phyloP scores from a whole-genome alignment of 2,888 invertebrate species.

The Peribatodes rhomboidaria region DNA sequence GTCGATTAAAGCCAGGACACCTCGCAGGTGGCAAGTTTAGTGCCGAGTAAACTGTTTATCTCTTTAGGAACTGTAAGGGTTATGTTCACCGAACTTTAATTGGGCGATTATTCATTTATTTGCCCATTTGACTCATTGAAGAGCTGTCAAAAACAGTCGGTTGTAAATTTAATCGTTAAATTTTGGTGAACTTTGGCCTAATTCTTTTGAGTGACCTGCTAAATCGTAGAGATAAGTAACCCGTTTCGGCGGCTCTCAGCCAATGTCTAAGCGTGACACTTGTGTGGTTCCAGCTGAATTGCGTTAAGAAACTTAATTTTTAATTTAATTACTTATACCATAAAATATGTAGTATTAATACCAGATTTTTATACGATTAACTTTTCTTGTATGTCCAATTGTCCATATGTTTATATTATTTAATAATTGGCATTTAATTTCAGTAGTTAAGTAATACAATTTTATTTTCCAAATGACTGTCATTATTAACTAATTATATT shows the following conservation, averaged over 20 bases:
- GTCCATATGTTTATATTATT: background rate
- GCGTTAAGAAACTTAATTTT: background rate
- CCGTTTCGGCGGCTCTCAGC: no score
- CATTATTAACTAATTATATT: slow-evolving; percentile 44
- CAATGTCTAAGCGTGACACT: background rate
- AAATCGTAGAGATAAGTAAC: no score
- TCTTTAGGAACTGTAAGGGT: no score
- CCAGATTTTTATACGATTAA: slow-evolving; percentile 22
- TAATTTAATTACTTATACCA: slow-evolving; percentile 1
- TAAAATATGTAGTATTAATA: slow-evolving; percentile 16
- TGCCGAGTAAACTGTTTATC: background rate
- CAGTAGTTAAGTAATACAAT: background rate
- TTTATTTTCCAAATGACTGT: slow-evolving; percentile 45
- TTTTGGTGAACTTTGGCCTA: no score
- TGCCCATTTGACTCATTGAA: no score
- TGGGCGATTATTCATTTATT: no score
- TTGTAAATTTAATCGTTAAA: no score
- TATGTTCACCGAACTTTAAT: no score
- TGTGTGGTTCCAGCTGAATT: background rate
- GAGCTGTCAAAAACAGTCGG: no score
- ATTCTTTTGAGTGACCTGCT: no score
- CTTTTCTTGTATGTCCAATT: background rate
- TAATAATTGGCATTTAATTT: slow-evolving; percentile 1
- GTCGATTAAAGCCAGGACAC: background rate
- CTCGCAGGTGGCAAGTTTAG: background rate